phyloP scores from a whole-genome alignment of 2,113 vertebrate species.

The Murina feae region DNA sequence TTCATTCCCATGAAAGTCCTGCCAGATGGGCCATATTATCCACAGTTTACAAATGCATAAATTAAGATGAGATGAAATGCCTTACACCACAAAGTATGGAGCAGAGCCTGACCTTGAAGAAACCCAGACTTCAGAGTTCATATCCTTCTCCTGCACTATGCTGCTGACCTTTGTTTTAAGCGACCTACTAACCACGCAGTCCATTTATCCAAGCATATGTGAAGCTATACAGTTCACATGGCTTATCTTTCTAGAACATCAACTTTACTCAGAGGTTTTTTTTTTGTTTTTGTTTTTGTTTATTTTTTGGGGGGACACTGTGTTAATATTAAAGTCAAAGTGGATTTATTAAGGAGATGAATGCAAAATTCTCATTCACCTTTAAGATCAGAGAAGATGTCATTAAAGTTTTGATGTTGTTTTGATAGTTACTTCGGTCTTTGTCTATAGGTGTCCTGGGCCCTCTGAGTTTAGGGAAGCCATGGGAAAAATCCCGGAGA shows the following conservation, averaged over 20 bases:
- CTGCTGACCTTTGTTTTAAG: not conserved
- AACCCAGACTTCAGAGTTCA: not conserved
- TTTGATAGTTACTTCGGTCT: not conserved
- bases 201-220: no score
- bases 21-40: not conserved
- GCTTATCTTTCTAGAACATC: not conserved
- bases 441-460: not conserved
- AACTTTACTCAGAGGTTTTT: not conserved
- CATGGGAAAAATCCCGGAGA: not conserved
- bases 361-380: not conserved
- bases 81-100: not conserved
- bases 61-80: not conserved
- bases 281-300: no score
- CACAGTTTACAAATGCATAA: not conserved
- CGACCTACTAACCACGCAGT: not conserved
- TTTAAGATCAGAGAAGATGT: not conserved
- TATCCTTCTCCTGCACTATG: not conserved
- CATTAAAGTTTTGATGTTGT: not conserved
- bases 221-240: not conserved
- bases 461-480: not conserved
- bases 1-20: not conserved
- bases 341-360: not conserved
- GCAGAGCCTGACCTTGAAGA: not conserved
- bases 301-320: not conserved
- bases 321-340: not conserved